These are phyloP conservation scores for Drosophila antonietae DNA, from an alignment of 2,888 invertebrate genomes.

Conservation along the genomic window DNA sequence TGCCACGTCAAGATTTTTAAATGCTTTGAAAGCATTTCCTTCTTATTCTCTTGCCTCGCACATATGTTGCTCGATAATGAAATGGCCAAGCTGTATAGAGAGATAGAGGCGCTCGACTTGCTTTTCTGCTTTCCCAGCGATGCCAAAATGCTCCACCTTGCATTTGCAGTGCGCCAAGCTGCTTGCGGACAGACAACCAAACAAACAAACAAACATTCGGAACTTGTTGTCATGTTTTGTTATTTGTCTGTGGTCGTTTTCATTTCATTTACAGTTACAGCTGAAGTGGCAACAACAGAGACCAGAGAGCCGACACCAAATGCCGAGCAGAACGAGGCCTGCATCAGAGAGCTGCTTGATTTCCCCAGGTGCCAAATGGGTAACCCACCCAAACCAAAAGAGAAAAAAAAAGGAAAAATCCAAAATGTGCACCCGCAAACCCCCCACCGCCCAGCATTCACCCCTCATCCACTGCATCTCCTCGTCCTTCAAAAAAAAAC, in stretches of 20 bases:
- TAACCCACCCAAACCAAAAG: conserved; percentile 16
- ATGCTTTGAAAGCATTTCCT: conserved; percentile 13
- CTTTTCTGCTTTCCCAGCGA: too few species aligned
- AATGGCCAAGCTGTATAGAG: conserved; percentile 15
- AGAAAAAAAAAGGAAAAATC: neutral
- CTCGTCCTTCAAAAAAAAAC: neutral
- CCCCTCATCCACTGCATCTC: neutral
- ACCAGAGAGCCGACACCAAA: conserved; percentile 24
- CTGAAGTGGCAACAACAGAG: conserved; percentile 60
- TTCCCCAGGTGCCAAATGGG: conserved; percentile 74
- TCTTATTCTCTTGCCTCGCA: neutral
- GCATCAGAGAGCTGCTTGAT: conserved; percentile 69
- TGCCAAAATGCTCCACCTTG: neutral
- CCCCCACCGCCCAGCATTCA: neutral
- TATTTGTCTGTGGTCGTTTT: conserved; percentile 72
- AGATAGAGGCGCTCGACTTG: too few species aligned
- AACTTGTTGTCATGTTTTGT: conserved; percentile 61
- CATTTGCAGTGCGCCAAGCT: neutral
- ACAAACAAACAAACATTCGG: conserved; percentile 18
- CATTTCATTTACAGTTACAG: conserved; percentile 73
- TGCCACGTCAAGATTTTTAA: conserved; percentile 1
- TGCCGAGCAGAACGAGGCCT: conserved; percentile 44
- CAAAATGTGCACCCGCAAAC: conserved; percentile 1
- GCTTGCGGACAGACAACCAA: neutral
- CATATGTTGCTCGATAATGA: conserved; percentile 35